Percentiles rank a stretch among this genome's conserved stretches.
Evolutionary conservation across 53 echinoderm and acorn worm species (phyloP).

Genomic region (Stichopus horrens): DNA sequence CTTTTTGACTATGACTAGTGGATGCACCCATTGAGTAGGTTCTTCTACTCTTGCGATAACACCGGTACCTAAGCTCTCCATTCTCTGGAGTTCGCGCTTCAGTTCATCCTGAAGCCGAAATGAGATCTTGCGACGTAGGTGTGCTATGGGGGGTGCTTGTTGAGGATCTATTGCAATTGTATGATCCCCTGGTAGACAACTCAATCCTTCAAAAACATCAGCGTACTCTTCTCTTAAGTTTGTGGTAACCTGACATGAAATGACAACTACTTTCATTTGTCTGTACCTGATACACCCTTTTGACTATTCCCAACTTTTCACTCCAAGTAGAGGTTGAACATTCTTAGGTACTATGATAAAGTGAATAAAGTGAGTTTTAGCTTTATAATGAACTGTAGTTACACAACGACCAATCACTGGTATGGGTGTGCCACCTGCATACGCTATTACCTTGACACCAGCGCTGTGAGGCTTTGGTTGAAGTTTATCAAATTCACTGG

Average conservation of each 20-base stretch:
- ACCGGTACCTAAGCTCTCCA: constrained; percentile 16
- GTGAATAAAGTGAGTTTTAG: constrained; percentile 21
- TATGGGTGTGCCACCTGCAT: constrained; percentile 30
- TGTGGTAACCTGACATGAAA: neutral
- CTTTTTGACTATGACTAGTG: constrained; percentile 55
- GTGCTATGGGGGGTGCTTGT: neutral
- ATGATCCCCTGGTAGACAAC: constrained; percentile 44
- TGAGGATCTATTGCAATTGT: constrained; percentile 1
- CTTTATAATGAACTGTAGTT: constrained; percentile 1
- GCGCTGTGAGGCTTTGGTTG: constrained; percentile 9
- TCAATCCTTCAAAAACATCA: constrained; percentile 47
- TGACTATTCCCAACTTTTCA: neutral
- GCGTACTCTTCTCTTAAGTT: neutral
- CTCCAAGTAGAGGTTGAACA: constrained; percentile 30
- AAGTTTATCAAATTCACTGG: neutral
- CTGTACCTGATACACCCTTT: neutral
- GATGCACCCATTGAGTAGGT: constrained; percentile 60
- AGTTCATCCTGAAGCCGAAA: constrained; percentile 22
- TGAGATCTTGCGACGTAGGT: constrained; percentile 36
- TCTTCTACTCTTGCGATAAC: constrained; percentile 23
- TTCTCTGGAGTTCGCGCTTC: constrained; percentile 39
- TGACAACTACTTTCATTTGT: neutral
- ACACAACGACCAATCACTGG: constrained; percentile 31
- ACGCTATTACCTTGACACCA: constrained; percentile 10
- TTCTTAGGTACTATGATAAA: constrained; percentile 28